Conservation (phyloP, 2,113 vertebrate genomes). For the Piliocolobus tephrosceles region DNA sequence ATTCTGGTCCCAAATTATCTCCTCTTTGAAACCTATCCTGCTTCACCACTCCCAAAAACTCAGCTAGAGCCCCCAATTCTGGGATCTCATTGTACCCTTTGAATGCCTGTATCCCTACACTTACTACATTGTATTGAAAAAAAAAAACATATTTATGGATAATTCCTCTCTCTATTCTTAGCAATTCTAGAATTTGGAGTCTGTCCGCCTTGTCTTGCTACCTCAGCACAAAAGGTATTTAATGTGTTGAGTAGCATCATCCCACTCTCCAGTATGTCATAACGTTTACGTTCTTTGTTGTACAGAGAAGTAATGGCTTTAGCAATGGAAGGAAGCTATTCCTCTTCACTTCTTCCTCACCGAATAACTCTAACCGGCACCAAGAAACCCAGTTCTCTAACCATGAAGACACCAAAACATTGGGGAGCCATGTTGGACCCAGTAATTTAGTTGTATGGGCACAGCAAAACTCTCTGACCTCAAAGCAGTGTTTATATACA, state of each 20-base stretch:
- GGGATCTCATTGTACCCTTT: not conserved
- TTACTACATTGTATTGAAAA: not conserved
- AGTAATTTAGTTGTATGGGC: not conserved
- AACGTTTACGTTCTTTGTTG: not conserved
- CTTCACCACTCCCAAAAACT: not conserved
- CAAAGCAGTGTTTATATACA: not conserved
- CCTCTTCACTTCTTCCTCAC: not conserved
- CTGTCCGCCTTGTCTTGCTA: not conserved
- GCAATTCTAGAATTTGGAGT: not conserved
- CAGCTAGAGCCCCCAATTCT: not conserved
- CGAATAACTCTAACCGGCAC: not conserved
- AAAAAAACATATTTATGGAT: not conserved
- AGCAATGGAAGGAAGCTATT: not conserved
- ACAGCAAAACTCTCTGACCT: not conserved
- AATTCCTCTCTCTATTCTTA: not conserved
- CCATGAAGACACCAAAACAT: not conserved
- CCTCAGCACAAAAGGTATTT: not conserved
- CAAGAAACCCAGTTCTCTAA: not conserved
- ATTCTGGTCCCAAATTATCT: not conserved
- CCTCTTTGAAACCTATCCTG: not conserved
- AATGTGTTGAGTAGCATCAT: not conserved
- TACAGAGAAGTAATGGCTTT: not conserved
- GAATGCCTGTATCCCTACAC: not conserved
- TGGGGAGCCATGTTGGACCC: not conserved
- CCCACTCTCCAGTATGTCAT: no score